Conservation (phyloP, 1,140 invertebrate genomes). For the Anoplolepis gracilipes region DNA sequence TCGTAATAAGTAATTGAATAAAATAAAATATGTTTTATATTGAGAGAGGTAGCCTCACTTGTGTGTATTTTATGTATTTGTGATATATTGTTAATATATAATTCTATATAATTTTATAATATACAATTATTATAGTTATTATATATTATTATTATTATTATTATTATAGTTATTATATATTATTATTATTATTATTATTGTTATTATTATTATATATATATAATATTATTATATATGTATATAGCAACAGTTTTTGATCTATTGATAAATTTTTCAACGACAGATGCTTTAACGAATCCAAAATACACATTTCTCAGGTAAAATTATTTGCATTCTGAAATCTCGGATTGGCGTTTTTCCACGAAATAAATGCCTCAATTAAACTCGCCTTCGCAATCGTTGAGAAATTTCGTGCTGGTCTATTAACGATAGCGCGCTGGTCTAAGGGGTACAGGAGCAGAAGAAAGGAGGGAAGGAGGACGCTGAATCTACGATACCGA, state of each 20-base stretch:
- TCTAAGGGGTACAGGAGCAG: not conserved
- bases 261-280: not conserved
- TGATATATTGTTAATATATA: no score
- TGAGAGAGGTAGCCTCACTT: not conserved
- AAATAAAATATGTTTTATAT: not conserved
- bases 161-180: no score
- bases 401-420: constrained; percentile 1
- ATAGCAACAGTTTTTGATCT: not conserved
- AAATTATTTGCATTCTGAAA: not conserved
- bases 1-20: not conserved
- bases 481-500: not conserved
- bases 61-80: no score
- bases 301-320: not conserved
- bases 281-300: not conserved
- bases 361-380: not conserved
- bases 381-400: not conserved
- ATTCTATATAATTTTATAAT: no score
- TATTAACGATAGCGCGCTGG: not conserved
- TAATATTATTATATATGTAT: no score
- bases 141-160: no score
- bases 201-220: no score
- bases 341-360: not conserved
- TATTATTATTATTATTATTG: no score
- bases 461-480: not conserved
- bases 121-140: no score